Evolutionary conservation across 2,113 vertebrate genomes (phyloP), one percentile per base, ranked within the genome.

Genomic region (Zapornia atra): DNA sequence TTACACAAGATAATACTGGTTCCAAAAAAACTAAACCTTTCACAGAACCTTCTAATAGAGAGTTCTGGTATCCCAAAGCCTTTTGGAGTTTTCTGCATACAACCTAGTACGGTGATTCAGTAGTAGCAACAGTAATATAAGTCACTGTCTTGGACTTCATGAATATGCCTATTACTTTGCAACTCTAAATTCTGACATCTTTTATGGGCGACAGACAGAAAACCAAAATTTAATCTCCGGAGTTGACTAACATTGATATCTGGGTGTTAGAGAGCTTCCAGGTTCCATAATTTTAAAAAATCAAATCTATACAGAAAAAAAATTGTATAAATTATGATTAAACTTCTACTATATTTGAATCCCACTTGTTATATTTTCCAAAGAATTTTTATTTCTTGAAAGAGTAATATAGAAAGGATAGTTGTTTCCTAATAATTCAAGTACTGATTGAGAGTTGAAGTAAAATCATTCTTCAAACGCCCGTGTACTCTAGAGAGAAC

Each of bases 121-220:
- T 51, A 14, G 22, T 9, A 88, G 14, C n/a, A 75, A 11, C 5
- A 50, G 6, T 6, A n/a, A 50, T 14, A 16, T 13, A 50, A 82
- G 10, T 17, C 18, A 53, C 2, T 24, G 20, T 76, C 46, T 42
- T 24, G 44, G 16, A 50, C 54, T 64, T 86, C 56, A 60, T 21
- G 4, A 86, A 48, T 57, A 34, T 9, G 12, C 7, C 38, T 42
- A 6, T 48, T 68, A 69, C n/a, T 86, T 54, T 50, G 14, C 19
- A 78, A 46, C 4, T 29, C 34, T 24, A 12, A n/a, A 82, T 64
- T 40, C 15, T 56, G 25, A 68, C 20, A 82, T 40, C n/a, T 54
- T 5, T 34, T 60, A 46, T 4, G 11, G 22, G 26, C 18, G 1
- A 2, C 5, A 51, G 1, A 9, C 8, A 76, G 38, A 7, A 46